These are phyloP conservation scores for Marmota monax DNA, from an alignment of 2,113 vertebrate genomes.

Conservation along the genomic window DNA sequence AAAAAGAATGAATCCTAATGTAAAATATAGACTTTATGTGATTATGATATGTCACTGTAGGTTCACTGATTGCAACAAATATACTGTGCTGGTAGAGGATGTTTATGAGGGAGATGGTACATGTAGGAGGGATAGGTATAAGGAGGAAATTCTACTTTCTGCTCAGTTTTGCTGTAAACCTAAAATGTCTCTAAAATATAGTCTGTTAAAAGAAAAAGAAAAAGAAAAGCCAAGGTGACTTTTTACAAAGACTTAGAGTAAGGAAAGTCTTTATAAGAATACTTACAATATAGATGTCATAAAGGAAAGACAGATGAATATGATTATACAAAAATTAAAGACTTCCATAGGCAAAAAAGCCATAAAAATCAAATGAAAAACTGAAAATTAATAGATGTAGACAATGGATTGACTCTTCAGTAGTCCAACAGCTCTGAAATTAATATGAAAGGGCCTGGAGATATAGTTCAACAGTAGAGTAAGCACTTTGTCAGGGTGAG, in stretches of 20 bases:
- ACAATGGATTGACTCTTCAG: conserved; percentile 13
- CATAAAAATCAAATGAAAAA: conserved; percentile 51
- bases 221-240: background rate
- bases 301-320: background rate
- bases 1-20: background rate
- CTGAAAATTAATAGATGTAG: background rate
- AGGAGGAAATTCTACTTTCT: background rate
- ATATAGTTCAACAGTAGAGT: background rate
- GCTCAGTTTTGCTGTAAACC: background rate
- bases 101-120: no score
- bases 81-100: background rate
- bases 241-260: conserved; percentile 47
- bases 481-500: background rate
- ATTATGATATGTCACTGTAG: background rate
- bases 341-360: background rate
- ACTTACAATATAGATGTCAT: background rate
- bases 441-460: background rate
- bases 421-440: background rate
- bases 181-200: conserved; percentile 30
- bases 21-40: background rate
- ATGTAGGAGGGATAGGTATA: background rate
- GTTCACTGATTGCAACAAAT: background rate
- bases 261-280: conserved; percentile 16
- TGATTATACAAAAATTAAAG: conserved; percentile 36
- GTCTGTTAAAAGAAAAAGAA: background rate